Conservation (phyloP, 2,888 invertebrate species). For the Tanytarsus gracilentus region DNA sequence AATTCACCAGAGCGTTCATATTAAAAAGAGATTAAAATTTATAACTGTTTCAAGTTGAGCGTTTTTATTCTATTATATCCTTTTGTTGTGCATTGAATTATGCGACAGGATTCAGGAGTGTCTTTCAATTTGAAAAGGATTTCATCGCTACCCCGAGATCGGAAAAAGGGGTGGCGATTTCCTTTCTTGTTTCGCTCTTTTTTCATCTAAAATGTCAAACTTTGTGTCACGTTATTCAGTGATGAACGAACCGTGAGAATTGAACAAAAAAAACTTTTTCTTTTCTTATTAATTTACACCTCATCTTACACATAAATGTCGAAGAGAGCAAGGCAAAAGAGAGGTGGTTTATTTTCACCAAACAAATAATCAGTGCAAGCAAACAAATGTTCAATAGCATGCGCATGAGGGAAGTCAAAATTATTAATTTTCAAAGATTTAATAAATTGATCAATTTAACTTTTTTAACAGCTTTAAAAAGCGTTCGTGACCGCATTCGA, state of each 20-base stretch:
- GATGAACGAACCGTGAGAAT: slow-evolving; percentile 19
- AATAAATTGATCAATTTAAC: no score
- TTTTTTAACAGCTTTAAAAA: no score
- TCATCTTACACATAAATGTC: background rate
- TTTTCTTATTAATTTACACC: background rate
- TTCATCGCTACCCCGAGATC: background rate
- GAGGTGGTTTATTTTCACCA: slow-evolving; percentile 12
- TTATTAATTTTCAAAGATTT: background rate
- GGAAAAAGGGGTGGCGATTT: slow-evolving; percentile 23
- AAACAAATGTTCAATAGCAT: background rate
- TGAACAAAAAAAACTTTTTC: background rate
- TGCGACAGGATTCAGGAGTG: background rate
- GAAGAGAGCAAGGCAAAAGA: background rate
- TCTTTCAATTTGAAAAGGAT: background rate
- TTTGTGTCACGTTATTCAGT: slow-evolving; percentile 13
- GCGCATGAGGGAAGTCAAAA: background rate
- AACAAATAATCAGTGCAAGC: slow-evolving; percentile 12
- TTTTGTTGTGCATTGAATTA: background rate
- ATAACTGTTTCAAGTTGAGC: slow-evolving; percentile 17
- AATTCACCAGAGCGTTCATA: slow-evolving; percentile 6
- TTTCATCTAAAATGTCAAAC: background rate
- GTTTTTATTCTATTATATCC: slow-evolving; percentile 7
- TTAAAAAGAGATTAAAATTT: slow-evolving; percentile 29
- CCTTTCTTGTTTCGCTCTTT: background rate
- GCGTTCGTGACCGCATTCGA: no score